phyloP scores from a whole-genome alignment of 2,888 invertebrate genomes.

The Marasmarcha lunaedactyla region DNA sequence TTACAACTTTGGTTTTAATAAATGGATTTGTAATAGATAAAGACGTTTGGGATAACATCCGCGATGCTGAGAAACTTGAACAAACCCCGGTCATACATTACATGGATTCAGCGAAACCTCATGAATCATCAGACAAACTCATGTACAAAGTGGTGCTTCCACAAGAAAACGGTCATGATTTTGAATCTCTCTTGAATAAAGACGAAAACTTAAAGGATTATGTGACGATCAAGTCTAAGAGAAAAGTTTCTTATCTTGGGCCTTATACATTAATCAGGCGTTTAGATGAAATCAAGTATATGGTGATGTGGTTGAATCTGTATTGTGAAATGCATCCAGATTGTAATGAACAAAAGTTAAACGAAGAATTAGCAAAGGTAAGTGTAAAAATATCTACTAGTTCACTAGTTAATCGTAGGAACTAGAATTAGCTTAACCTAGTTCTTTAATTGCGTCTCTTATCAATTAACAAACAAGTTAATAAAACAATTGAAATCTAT shows the following conservation, averaged over 20 bases:
- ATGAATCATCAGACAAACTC: conserved; percentile 13
- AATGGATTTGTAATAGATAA: too few relatives aligned
- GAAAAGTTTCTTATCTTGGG: conserved; percentile 20
- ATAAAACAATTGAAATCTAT: too few relatives aligned
- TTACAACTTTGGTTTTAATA: too few relatives aligned
- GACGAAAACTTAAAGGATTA: conserved; percentile 19
- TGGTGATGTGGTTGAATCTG: conserved; percentile 28
- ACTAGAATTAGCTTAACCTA: too few relatives aligned
- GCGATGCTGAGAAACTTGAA: conserved; percentile 2
- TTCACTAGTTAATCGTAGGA: too few relatives aligned
- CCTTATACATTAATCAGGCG: conserved; percentile 19
- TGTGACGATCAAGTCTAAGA: conserved; percentile 24
- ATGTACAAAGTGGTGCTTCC: conserved; percentile 18
- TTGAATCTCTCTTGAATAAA: conserved; percentile 6
- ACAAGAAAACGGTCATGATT: conserved; percentile 15
- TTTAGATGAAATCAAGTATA: conserved; percentile 25
- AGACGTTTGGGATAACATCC: background rate
- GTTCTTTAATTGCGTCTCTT: too few relatives aligned
- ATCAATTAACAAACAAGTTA: too few relatives aligned
- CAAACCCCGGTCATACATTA: conserved; percentile 17
- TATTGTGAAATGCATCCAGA: conserved; percentile 33
- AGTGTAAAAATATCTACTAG: conserved; percentile 16
- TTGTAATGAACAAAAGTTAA: conserved; percentile 26
- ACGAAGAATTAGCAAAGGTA: conserved; percentile 27
- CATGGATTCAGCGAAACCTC: conserved; percentile 10